Base-by-base conservation (phyloP, 2,113 vertebrate genomes). In the Bagarius yarrelli region DNA sequence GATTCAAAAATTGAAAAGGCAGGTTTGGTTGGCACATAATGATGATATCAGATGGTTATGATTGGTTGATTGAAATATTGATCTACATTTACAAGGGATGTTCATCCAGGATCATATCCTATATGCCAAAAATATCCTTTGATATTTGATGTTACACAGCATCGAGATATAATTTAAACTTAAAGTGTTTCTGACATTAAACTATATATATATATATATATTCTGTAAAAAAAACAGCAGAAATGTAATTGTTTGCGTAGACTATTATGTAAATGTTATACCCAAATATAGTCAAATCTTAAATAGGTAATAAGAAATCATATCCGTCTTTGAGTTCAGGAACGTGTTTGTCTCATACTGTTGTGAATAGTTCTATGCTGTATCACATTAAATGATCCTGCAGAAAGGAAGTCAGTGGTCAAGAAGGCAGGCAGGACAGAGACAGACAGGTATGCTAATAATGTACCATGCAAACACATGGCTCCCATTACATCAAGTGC, bases 381-480 rank as follows among this genome's bases (percentile, higher is more conserved):
- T 78, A 75, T 77, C 47, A 59, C 50, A 71, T 40, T 80, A 76
- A 86, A 69, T 78, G 80, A 80, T 70, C 81, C 56, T 34, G 67
- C 74, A 87, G 81, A 76, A 21, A 85, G 76, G 76, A 81, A 82
- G 74, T 56, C 50, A 32, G 60, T 69, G 60, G 66, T 64, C 52
- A 23, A 81, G 56, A 69, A 78, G 76, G 67, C 61, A n/a, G 27
- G 66, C 59, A 21, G 60, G 83, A 83, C 56, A 83, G 79, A 83
- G 85, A 84, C 82, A 79, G 81, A 69, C 83, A 88, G 86, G 84
- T 82, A 85, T 88, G 85, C 81, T 82, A 85, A 71, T 72, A 87
- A 89, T 69, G 85, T 84, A 86, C 70, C 86, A 87, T 44, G 81
- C 85, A 89, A 91, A 88, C 86, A 86, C 83, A 84, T 60, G 79